Conservation (phyloP, 2,797 vertebrate species). For the Gallinago nigripennis region DNA sequence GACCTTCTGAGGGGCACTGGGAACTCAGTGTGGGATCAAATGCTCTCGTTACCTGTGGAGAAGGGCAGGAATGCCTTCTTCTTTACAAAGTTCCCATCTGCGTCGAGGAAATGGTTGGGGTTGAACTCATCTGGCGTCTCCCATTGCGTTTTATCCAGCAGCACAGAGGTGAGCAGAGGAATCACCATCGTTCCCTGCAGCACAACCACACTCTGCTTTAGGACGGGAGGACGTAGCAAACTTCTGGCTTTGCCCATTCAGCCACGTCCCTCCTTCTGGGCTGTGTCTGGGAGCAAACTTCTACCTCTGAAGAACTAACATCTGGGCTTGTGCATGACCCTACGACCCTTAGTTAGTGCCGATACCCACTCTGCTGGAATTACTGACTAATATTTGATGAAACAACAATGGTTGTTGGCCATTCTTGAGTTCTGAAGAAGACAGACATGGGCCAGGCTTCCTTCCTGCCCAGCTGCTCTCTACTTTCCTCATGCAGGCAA, state of each 20-base stretch:
- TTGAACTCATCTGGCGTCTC: conserved; percentile 62
- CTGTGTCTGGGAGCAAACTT: background rate
- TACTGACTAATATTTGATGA: background rate
- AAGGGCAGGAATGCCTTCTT: conserved; percentile 70
- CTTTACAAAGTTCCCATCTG: conserved; percentile 46
- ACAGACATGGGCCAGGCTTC: background rate
- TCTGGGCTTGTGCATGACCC: background rate
- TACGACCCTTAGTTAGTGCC: no score
- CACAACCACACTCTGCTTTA: background rate
- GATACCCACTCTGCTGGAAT: background rate
- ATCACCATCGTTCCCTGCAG: conserved; percentile 55
- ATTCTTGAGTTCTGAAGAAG: background rate
- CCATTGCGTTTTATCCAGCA: conserved; percentile 57
- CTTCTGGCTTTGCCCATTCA: background rate
- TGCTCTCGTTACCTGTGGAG: conserved; percentile 46
- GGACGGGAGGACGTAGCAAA: background rate
- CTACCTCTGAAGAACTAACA: background rate
- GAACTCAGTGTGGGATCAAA: background rate
- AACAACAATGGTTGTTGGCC: background rate
- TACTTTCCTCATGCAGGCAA: background rate
- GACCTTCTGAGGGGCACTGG: background rate
- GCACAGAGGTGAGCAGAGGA: conserved; percentile 60
- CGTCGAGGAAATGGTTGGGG: conserved; percentile 71
- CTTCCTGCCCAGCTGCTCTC: background rate
- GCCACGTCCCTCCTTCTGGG: background rate